Evolutionary conservation across 2,113 vertebrate genomes (phyloP).

Genomic region (Naja naja): DNA sequence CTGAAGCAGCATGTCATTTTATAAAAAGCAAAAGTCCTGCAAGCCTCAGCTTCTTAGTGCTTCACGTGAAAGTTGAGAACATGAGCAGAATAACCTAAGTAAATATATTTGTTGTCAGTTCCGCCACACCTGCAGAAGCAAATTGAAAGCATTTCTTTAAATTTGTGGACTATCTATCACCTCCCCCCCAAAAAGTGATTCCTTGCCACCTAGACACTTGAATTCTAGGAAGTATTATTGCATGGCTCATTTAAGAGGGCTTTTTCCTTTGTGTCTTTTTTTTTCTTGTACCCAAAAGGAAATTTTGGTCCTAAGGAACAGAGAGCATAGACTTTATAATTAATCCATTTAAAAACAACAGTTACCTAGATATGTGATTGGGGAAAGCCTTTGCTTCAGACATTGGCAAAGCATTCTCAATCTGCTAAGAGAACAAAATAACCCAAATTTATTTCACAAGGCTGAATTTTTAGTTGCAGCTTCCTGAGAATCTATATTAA

Average conservation of each 20-base stretch:
- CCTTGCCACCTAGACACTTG: not conserved
- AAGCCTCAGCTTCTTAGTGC: not conserved
- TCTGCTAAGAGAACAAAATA: not conserved
- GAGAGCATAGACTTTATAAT: not conserved
- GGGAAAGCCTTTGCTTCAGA: not conserved
- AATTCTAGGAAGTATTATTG: not conserved
- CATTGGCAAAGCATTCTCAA: not conserved
- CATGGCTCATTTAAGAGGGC: not conserved
- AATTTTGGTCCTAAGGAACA: not conserved
- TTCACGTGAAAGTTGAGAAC: not conserved
- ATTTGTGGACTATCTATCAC: not conserved
- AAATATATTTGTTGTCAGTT: not conserved
- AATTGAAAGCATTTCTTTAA: not conserved
- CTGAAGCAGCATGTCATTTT: slow-evolving; percentile 2
- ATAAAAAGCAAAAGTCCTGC: not conserved
- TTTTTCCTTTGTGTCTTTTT: not conserved
- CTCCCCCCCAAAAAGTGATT: not conserved
- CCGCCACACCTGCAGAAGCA: not conserved
- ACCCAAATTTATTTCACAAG: not conserved
- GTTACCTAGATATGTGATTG: too few species aligned
- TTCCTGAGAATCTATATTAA: not conserved
- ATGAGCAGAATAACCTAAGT: not conserved
- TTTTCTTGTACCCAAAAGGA: not conserved
- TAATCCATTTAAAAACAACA: not conserved
- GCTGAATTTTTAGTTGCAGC: not conserved